Evolutionary conservation across 2,797 vertebrate species (phyloP).

Genomic region (Microctenopoma lineatum): DNA sequence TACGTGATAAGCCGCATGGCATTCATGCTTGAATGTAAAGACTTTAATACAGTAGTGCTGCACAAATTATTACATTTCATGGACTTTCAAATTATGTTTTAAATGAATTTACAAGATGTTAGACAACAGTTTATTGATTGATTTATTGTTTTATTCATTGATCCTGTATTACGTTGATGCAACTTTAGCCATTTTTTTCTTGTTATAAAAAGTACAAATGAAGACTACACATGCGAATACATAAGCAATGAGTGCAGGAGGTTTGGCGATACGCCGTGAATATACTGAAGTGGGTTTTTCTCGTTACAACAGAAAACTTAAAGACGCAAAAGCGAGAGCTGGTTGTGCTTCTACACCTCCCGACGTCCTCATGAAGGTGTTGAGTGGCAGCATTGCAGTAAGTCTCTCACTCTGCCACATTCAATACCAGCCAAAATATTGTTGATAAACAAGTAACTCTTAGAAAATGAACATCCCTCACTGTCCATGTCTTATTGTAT

Average conservation of each 20-base stretch:
- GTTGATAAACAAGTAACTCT: neutral
- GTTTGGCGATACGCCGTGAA: neutral
- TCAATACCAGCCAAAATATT: neutral
- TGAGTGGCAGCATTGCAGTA: slow-evolving; percentile 87
- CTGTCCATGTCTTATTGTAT: neutral
- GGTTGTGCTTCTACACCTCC: slow-evolving; percentile 69
- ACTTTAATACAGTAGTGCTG: neutral
- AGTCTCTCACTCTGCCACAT: slow-evolving; percentile 51
- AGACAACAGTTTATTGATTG: neutral
- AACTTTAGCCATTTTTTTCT: neutral
- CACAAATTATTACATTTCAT: neutral
- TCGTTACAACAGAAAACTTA: slow-evolving; percentile 79
- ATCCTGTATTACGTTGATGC: neutral
- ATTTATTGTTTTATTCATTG: neutral
- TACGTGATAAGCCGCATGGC: neutral
- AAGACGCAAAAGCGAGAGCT: slow-evolving; percentile 72
- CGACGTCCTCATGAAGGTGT: slow-evolving; percentile 92
- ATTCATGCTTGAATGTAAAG: slow-evolving; percentile 3
- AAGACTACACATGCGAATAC: neutral
- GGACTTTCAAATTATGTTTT: slow-evolving; percentile 1
- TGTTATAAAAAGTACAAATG: neutral
- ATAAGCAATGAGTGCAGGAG: neutral
- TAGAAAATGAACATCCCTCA: neutral
- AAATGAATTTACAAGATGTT: neutral
- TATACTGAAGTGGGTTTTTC: neutral